Conservation (phyloP, 2,797 vertebrate species). For the Halcyon leucocephala region DNA sequence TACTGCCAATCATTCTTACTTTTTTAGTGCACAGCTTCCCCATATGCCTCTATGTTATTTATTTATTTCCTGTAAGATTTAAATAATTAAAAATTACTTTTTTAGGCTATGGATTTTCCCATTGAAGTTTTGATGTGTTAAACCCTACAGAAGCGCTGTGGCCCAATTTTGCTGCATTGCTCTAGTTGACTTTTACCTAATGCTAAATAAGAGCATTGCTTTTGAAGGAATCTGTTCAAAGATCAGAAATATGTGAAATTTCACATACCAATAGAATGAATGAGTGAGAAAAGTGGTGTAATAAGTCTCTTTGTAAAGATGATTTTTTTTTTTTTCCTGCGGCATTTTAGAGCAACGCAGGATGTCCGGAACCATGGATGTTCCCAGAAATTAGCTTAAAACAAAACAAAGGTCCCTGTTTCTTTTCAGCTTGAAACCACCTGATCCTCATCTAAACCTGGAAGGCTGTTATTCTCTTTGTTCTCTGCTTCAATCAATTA, state of each 20-base stretch:
- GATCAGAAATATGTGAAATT: neutral
- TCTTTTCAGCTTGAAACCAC: constrained; percentile 47
- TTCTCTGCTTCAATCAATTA: constrained; percentile 46
- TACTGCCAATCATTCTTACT: neutral
- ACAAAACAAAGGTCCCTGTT: neutral
- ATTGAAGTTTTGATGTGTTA: rapidly evolving
- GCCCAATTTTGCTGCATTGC: neutral
- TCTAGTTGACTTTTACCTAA: neutral
- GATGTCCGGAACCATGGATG: neutral
- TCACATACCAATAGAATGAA: neutral
- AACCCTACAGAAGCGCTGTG: neutral
- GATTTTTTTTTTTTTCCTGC: neutral
- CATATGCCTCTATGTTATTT: neutral
- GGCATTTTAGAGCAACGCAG: neutral
- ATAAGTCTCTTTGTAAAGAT: neutral
- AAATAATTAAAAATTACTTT: neutral
- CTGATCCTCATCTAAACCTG: constrained; percentile 57
- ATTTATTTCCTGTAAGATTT: neutral
- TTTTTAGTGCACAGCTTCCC: neutral
- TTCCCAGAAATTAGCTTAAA: constrained; percentile 14
- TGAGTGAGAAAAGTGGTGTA: neutral
- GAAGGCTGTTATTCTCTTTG: constrained; percentile 45
- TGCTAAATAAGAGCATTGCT: neutral
- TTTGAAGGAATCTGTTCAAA: neutral
- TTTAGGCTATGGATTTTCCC: neutral